Evolutionary conservation across 2,113 vertebrate species (phyloP), one percentile per base, ranked within the genome.

Genomic region (Prolemur simus): DNA sequence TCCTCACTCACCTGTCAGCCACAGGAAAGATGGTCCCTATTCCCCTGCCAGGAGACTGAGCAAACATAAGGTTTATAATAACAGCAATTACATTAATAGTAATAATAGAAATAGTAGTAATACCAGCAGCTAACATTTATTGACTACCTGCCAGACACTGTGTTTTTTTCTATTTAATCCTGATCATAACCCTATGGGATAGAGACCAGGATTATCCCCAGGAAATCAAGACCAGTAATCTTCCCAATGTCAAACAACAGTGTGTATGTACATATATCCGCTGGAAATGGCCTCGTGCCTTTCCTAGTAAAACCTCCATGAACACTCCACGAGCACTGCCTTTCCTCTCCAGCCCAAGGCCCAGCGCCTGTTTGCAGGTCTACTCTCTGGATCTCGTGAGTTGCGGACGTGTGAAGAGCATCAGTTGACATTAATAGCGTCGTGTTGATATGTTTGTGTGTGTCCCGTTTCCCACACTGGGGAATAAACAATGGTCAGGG

Each of bases 361-460:
- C 25, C 14, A 21, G 54, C 8, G 0, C 54, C 56, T 21, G 0
- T 34, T 14, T 32, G 18, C 74, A 20, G 1, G 18, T 21, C 47
- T 5, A 0, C 5, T 68, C 32, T 21, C 45, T 12, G 32, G 6
- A 1, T 34, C 42, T 13, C 3, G 0, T 29, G 6, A 15, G 17
- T 8, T 66, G 20, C 37, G 82, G 27, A 6, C 29, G 2, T 45
- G 1, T 8, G 34, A 37, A 91, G 21, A 64, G 29, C 68, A 32
- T 66, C 9, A 0, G 32, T 32, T n/a, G 7, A 12, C 21, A 0
- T 6, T 42, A 49, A 17, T 25, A 13, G 58, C 42, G 8, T n/a
- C 1, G 2, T 56, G 58, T 52, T 32, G 37, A 25, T 18, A 6
- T 42, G 21, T 82, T 13, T 76, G 5, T 27, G 0, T 85, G 60